Base-by-base conservation (phyloP, 2,797 vertebrate genomes). In the Smutsia temminckii region DNA sequence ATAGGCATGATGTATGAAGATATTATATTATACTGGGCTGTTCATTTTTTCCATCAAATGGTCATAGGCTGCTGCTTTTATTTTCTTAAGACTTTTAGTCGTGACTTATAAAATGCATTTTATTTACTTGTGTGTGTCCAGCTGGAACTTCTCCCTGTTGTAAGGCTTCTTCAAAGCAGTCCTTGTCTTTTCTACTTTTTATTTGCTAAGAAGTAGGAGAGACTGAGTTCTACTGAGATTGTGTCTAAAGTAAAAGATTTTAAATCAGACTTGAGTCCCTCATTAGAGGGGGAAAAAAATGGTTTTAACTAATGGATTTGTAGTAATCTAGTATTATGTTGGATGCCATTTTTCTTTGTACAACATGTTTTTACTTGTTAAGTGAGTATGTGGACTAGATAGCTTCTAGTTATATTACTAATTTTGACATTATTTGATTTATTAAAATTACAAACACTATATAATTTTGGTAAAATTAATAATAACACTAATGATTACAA, bases 361-460 rank as follows among this genome's bases (percentile, higher is more conserved):
- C 20, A 78, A 14, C 8, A 29, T 94, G 57, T 23, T 86, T 95
- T 96, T 80, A 6, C 27, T 85, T 95, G 23, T 87, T 93, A 93
- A 90, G 68, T 89, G 49, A 81, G 37, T 12, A 3, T 46, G 6
- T 85, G 34, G 79, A 64, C 4, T 84, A 37, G 6, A 85, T 13
- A 34, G 59, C 23, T 57, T 84, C 10, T 64, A 68, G 6, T 80
- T 94, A 66, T 12, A 46, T 64, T 71, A 34, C 29, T 61, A 57
- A 16, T 84, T 91, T 86, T 37, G 66, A 46, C 23, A 55, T 68
- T 64, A 20, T 18, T 51, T 46, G 4, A 53, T 75, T 81, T 96
- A 61, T 55, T 86, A 57, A 6, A 80, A n/a, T 32, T 81, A 6
- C 42, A 55, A 11, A 42, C 68, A 16, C 25, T 46, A 68, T 66